These are phyloP conservation scores for Eumacrocentrus americanus DNA, from an alignment of 2,888 invertebrate species.

Conservation along the genomic window DNA sequence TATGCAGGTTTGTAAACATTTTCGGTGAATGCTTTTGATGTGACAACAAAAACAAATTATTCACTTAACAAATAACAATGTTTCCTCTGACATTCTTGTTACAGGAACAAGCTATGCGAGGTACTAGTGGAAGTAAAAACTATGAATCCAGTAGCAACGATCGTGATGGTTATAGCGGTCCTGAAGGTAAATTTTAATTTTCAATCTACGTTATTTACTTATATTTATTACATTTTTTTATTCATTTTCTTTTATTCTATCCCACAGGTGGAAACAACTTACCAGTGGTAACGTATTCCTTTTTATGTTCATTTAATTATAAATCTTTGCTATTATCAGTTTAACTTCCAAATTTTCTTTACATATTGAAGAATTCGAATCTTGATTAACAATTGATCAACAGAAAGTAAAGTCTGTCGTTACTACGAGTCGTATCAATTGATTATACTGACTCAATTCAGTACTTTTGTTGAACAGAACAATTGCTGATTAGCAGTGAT, in stretches of 20 bases:
- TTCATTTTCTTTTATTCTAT: slow-evolving; percentile 36
- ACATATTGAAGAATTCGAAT: too few relatives aligned
- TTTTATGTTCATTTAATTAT: slow-evolving; percentile 39
- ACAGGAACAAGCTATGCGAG: slow-evolving; percentile 59
- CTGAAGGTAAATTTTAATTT: slow-evolving; percentile 50
- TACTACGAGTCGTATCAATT: not conserved
- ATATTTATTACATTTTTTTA: not conserved
- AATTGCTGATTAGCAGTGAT: slow-evolving; percentile 10
- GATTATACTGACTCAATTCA: not conserved
- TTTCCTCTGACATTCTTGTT: slow-evolving; percentile 31
- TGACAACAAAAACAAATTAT: too few relatives aligned
- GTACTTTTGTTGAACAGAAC: not conserved
- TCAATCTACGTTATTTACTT: slow-evolving; percentile 3
- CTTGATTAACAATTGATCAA: not conserved
- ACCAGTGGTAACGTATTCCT: slow-evolving; percentile 60
- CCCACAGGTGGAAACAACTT: slow-evolving; percentile 58
- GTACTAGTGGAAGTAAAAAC: slow-evolving; percentile 50
- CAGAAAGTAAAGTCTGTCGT: not conserved
- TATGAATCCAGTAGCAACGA: slow-evolving; percentile 54
- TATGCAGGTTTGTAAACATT: slow-evolving; percentile 73
- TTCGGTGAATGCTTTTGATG: too few relatives aligned
- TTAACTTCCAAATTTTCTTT: slow-evolving; percentile 30
- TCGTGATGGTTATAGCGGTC: slow-evolving; percentile 56
- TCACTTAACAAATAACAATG: not conserved
- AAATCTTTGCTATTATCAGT: slow-evolving; percentile 14